Conservation (phyloP, 2,113 vertebrate genomes). For the Chloropsis hardwickii region DNA sequence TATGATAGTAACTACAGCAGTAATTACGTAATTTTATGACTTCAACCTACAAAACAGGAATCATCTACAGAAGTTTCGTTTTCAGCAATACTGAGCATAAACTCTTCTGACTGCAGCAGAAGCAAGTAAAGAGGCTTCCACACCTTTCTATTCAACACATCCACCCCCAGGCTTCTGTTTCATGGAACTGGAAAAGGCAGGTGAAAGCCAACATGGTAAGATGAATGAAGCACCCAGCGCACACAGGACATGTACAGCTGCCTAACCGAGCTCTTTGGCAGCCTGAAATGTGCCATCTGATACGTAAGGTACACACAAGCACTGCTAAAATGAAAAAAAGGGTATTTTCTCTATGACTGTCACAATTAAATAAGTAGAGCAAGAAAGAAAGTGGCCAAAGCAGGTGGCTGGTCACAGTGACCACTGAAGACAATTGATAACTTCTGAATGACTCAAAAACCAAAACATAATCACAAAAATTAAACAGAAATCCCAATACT, state of each 20-base stretch:
- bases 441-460: not conserved
- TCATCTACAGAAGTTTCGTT: not conserved
- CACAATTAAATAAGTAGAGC: not conserved
- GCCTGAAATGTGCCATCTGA: not conserved
- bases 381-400: not conserved
- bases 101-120: not conserved
- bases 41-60: not conserved
- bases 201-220: fast-evolving
- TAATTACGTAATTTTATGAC: not conserved
- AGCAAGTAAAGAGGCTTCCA: not conserved
- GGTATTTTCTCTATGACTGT: not conserved
- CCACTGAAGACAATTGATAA: too few species aligned
- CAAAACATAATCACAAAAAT: not conserved
- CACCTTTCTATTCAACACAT: not conserved
- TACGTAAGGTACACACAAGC: fast-evolving
- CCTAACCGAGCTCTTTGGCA: not conserved
- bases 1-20: not conserved
- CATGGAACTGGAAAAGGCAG: not conserved
- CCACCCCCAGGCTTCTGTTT: not conserved
- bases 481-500: not conserved
- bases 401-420: not conserved
- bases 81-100: not conserved
- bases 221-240: not conserved
- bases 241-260: fast-evolving
- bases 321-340: not conserved